Evolutionary conservation across 1,140 invertebrate species (phyloP).

Genomic region (Atopsyche davidsoni): DNA sequence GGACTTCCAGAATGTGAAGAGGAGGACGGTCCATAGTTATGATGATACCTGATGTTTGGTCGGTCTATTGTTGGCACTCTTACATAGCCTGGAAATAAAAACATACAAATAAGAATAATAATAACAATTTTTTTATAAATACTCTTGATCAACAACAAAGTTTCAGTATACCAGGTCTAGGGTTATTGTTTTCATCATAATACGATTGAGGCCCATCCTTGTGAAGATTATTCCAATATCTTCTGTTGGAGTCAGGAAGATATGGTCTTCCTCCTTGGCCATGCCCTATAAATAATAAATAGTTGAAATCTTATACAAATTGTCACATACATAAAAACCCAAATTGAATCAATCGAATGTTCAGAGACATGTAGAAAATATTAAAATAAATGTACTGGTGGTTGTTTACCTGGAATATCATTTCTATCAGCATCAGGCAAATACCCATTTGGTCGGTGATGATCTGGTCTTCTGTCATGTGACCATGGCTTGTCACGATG

Average conservation of each 20-base stretch:
- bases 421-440: constrained; percentile 19
- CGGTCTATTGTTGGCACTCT: constrained; percentile 39
- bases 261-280: constrained; percentile 32
- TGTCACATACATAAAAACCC: not conserved
- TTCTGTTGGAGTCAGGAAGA: constrained; percentile 37
- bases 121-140: not conserved
- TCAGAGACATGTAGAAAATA: constrained; percentile 3
- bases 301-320: constrained; percentile 1
- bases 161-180: constrained; percentile 23
- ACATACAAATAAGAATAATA: not conserved
- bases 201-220: constrained; percentile 43
- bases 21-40: constrained; percentile 35
- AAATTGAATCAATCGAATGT: not conserved
- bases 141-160: not conserved
- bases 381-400: constrained; percentile 2
- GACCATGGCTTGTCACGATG: constrained; percentile 68
- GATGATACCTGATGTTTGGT: constrained; percentile 39
- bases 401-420: constrained; percentile 20
- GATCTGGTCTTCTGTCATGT: too few relatives aligned
- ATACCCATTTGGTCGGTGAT: constrained; percentile 8
- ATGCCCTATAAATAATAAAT: constrained; percentile 2
- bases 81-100: constrained; percentile 37
- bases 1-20: constrained; percentile 28
- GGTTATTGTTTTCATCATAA: constrained; percentile 36
- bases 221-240: constrained; percentile 45